Percentiles rank a stretch among this genome's conserved stretches.
Evolutionary conservation across 2,797 vertebrate species (phyloP).

Genomic region (Odontamblyopus rebecca): DNA sequence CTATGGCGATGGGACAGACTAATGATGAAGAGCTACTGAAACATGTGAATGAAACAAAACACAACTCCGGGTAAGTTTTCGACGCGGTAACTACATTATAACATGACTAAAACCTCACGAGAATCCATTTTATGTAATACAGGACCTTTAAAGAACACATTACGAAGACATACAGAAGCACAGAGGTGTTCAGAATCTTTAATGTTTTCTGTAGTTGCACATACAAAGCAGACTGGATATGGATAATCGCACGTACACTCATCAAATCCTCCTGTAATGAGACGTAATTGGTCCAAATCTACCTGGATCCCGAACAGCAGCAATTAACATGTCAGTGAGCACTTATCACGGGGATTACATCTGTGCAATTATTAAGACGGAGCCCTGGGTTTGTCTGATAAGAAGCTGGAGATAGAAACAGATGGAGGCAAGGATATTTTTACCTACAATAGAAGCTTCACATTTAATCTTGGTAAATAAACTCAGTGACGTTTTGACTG

Average conservation of each 20-base stretch:
- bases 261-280: constrained; percentile 45
- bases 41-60: too few species aligned
- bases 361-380: constrained; percentile 23
- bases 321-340: constrained; percentile 29
- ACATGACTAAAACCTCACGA: too few species aligned
- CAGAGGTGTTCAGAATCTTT: constrained; percentile 30
- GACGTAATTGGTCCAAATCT: constrained; percentile 39
- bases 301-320: constrained; percentile 32
- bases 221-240: constrained; percentile 38
- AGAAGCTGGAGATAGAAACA: constrained; percentile 14
- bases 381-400: constrained; percentile 13
- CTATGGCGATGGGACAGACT: too few species aligned
- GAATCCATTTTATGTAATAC: too few species aligned
- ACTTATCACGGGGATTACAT: constrained; percentile 37
- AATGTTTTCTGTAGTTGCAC: constrained; percentile 15
- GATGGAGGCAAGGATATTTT: background rate
- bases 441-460: background rate
- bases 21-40: too few species aligned
- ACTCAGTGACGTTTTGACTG: too few species aligned
- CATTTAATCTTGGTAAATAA: background rate
- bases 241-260: constrained; percentile 34
- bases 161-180: constrained; percentile 1
- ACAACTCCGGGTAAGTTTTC: too few species aligned
- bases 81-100: too few species aligned
- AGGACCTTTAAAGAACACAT: background rate